Evolutionary conservation across 2,113 vertebrate genomes (phyloP).

Genomic region (Bothrops jararaca): DNA sequence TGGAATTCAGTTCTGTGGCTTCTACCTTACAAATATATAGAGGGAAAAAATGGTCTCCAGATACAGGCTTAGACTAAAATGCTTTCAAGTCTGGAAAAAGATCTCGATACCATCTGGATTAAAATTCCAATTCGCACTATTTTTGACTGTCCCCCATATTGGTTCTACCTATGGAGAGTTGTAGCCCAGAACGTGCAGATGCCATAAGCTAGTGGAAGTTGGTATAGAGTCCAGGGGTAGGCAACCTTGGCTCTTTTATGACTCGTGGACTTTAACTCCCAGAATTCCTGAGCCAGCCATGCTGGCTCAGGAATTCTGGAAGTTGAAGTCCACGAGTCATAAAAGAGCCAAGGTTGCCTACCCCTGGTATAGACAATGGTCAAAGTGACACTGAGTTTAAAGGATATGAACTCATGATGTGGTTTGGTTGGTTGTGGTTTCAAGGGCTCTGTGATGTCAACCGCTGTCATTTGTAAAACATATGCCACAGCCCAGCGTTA

Average conservation of each 20-base stretch:
- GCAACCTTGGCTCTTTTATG: no score
- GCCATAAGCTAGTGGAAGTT: background rate
- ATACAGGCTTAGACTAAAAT: background rate
- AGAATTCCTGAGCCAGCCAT: no score
- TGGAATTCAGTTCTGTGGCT: background rate
- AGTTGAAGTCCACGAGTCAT: no score
- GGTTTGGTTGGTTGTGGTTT: background rate
- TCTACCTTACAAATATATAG: background rate
- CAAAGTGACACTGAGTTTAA: background rate
- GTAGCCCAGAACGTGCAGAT: background rate
- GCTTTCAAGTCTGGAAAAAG: background rate
- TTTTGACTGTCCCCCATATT: background rate
- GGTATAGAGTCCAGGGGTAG: background rate
- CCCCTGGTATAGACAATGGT: no score
- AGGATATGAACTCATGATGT: background rate
- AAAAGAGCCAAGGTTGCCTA: no score
- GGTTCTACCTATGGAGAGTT: background rate
- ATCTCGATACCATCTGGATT: background rate
- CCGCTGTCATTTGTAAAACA: background rate
- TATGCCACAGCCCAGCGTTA: background rate
- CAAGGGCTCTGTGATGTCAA: background rate
- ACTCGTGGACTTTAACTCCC: no score
- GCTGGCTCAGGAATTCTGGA: no score
- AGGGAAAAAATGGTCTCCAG: background rate
- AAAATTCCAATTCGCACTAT: background rate